These are phyloP conservation scores for Eupeodes latifasciatus DNA, from an alignment of 2,888 invertebrate species.

Conservation along the genomic window DNA sequence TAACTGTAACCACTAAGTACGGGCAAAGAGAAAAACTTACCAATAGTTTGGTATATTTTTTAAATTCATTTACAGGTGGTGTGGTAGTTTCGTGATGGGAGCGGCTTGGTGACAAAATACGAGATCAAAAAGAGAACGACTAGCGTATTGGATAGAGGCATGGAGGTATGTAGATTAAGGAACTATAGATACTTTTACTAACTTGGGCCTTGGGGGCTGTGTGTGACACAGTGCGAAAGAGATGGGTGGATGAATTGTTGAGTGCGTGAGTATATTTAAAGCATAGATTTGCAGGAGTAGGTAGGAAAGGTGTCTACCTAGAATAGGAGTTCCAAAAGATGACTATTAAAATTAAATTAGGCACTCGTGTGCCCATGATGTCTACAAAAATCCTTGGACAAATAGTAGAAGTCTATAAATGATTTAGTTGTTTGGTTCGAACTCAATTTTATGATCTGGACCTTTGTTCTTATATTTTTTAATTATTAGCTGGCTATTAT, in stretches of 20 bases:
- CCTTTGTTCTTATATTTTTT: too few relatives aligned
- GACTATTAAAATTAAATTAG: not conserved
- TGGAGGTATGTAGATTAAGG: not conserved
- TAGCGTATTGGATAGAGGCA: conserved; percentile 6
- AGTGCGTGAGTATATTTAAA: not conserved
- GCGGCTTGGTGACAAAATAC: conserved; percentile 48
- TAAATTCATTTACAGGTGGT: conserved; percentile 10
- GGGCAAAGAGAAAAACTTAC: conserved; percentile 28
- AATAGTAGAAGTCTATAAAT: too few relatives aligned
- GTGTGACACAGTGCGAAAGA: conserved; percentile 48
- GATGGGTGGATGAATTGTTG: not conserved
- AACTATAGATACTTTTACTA: not conserved
- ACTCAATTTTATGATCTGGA: too few relatives aligned
- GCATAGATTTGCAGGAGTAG: not conserved
- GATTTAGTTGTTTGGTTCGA: too few relatives aligned
- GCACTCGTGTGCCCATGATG: not conserved
- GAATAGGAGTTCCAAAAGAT: not conserved
- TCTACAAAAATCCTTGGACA: not conserved
- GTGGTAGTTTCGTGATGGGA: conserved; percentile 27
- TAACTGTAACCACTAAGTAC: conserved; percentile 35
- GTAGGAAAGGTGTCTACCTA: not conserved
- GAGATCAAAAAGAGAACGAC: conserved; percentile 62
- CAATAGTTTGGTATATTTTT: not conserved
- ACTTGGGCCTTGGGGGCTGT: not conserved
- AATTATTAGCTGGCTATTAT: too few relatives aligned